Evolutionary conservation across 1,140 invertebrate species (phyloP), one percentile per base, ranked within the genome.

Genomic region (Leptinotarsa undecemlineata): DNA sequence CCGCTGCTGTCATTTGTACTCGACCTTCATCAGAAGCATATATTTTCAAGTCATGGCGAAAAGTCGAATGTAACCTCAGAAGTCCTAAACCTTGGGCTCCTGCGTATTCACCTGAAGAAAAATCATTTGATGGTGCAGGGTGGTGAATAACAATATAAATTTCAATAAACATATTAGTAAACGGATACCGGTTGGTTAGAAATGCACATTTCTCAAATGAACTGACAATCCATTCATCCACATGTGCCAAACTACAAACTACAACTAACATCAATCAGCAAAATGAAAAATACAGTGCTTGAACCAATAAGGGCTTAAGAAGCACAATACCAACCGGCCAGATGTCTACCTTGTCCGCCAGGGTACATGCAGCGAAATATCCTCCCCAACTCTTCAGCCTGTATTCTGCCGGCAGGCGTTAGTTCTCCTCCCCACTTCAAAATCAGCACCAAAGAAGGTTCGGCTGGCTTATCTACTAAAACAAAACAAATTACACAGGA

Each of bases 331-430:
- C 86, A 88, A 90, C 89, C 89, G 88, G 88, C 88, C 86, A 92
- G 90, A 84, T 94, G 92, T 84, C 93, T 90, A 86, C 93, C 93
- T 90, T 95, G 94, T 80, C 93, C 93, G 33, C 94, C 94, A 13
- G 94, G 98, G 87, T 99, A 99, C 93, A 99, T 98, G 89, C 97
- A 99, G 70, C 98, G 91, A 87, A 99, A 99, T 81, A 99, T 97
- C 77, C 97, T 90, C 4, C 98, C 98, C 47, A 99, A 86, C 85
- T 99, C 96, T 88, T 99, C 98, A 3, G 98, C 98, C 87, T 99
- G 97, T 33, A 98, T 94, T 72, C 95, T 90, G 19, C 98, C 98
- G 0, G 97, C 96, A 1, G 98, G 96, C n/a, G 98, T 99, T 79
- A 99, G 86, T 87, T 99, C 98, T 48, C 98, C 98, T 72, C 98